Evolutionary conservation across 1,140 invertebrate genomes (phyloP), one percentile per base, ranked within the genome.

Genomic region (Hesperophylax magnus): DNA sequence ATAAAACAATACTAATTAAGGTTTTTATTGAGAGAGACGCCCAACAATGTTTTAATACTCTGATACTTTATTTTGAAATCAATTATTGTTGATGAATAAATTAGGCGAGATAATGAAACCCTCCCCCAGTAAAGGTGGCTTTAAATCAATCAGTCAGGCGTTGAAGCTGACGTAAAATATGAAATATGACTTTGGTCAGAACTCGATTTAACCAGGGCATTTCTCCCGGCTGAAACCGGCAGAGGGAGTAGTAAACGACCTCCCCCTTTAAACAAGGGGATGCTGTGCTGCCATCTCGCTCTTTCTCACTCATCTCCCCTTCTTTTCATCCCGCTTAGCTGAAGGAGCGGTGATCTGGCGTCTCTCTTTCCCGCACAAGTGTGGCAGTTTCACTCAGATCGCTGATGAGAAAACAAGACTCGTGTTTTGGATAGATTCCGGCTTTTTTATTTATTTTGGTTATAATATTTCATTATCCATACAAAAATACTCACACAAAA

Each of bases 321-420:
- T 31, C 31, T 27, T 60, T 27, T 22, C 20, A 22, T 75, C 72
- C 20, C 72, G n/a, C 34, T 75, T 39, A 3, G 24, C 22, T 11
- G 56, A 54, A 75, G 53, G 39, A 75, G 34, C 72, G 20, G 17
- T 75, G 56, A 75, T 60, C 22, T 58, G 53, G 22, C 58, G 4
- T 75, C 72, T 75, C 72, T 75, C 58, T 58, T 56, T 58, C 53
- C n/a, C 72, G 31, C 27, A 75, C 72, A 58, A 75, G 15, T 75
- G 72, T 58, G 72, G 72, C 72, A 75, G 72, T 75, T 75, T 75
- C 53, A 75, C 72, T 75, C 72, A 31, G 72, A 75, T 39, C 72
- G 72, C 72, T 75, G 53, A 56, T 56, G 72, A 24, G 72, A 58
- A 75, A 75, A 75, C 72, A 58, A 60, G 72, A 58, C 72, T 54